Conservation (phyloP, 2,888 invertebrate species). For the Cephus nigrinus region DNA sequence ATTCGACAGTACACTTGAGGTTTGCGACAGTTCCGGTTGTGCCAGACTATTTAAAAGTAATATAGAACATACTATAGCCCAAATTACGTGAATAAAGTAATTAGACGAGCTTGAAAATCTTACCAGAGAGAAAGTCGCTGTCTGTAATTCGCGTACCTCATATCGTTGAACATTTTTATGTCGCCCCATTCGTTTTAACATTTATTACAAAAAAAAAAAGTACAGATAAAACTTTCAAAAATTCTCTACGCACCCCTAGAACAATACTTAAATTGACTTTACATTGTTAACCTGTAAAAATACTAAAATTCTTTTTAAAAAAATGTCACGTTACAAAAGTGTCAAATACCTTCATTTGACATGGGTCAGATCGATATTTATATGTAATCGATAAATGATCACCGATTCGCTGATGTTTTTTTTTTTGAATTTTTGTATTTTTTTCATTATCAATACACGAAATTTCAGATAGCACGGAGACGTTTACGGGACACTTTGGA, state of each 20-base stretch:
- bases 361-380: background rate
- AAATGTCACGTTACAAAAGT: background rate
- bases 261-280: background rate
- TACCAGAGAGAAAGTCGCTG: constrained; percentile 46
- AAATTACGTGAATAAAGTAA: background rate
- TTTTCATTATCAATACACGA: background rate
- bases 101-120: constrained; percentile 18
- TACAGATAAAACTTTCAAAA: background rate
- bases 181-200: constrained; percentile 3
- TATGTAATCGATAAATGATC: background rate
- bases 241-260: background rate
- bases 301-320: background rate
- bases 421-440: too few species aligned
- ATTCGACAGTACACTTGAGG: background rate
- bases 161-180: constrained; percentile 45
- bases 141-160: constrained; percentile 45
- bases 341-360: background rate
- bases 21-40: background rate
- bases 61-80: background rate
- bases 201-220: constrained; percentile 8
- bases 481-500: background rate
- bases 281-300: background rate
- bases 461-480: background rate
- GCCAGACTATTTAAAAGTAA: background rate
- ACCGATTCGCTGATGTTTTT: background rate